phyloP scores from a whole-genome alignment of 1,140 invertebrate genomes.

The Eupeodes corollae region DNA sequence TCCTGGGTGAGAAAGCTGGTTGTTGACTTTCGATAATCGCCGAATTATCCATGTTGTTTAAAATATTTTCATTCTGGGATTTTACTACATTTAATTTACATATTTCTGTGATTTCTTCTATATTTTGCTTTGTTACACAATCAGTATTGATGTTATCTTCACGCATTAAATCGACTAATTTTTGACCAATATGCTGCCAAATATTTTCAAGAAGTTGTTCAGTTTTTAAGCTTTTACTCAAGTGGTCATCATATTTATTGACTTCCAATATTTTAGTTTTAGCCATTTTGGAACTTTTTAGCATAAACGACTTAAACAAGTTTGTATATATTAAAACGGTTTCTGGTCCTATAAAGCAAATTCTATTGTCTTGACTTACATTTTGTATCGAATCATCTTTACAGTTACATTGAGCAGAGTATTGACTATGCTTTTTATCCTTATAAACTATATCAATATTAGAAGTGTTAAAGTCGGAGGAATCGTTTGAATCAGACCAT shows the following conservation, averaged over 20 bases:
- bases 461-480: slow-evolving; percentile 79
- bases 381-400: no score
- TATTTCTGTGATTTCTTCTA: no score
- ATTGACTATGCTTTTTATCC: neutral
- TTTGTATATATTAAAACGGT: slow-evolving; percentile 75
- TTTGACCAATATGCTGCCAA: slow-evolving; percentile 81
- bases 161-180: slow-evolving; percentile 84
- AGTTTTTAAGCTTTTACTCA: slow-evolving; percentile 56
- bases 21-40: slow-evolving; percentile 2
- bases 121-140: no score
- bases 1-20: slow-evolving; percentile 48
- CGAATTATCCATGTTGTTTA: no score
- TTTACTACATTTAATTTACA: no score
- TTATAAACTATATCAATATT: slow-evolving; percentile 51
- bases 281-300: slow-evolving; percentile 5
- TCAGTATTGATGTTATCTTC: slow-evolving; percentile 62
- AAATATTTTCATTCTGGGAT: no score
- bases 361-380: slow-evolving; percentile 6
- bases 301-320: slow-evolving; percentile 63
- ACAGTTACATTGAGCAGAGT: no score
- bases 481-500: slow-evolving; percentile 85
- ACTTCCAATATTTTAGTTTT: slow-evolving; percentile 14
- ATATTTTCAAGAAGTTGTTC: slow-evolving; percentile 75
- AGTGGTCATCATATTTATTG: slow-evolving; percentile 32
- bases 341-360: slow-evolving; percentile 51